Conservation (phyloP, 2,797 vertebrate genomes). For the Sparus aurata region DNA sequence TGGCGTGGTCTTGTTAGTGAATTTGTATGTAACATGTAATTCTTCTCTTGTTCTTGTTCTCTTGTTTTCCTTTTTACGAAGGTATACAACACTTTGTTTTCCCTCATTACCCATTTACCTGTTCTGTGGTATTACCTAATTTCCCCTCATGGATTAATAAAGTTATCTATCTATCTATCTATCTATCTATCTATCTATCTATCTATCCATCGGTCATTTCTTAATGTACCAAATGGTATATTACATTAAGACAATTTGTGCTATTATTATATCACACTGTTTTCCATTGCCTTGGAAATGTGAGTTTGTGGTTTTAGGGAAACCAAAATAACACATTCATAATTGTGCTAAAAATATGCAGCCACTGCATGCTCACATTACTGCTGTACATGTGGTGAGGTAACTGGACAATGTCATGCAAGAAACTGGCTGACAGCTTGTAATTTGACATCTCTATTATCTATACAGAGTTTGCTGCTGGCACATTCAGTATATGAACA, state of each 20-base stretch:
- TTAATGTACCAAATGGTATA: conserved; percentile 47
- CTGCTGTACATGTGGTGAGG: background rate
- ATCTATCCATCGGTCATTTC: conserved; percentile 28
- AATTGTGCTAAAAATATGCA: conserved; percentile 14
- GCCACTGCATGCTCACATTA: background rate
- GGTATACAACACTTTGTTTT: no score
- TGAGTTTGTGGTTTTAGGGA: conserved; percentile 29
- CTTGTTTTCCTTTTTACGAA: no score
- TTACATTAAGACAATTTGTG: conserved; percentile 51
- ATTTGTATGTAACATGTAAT: no score
- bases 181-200: no score
- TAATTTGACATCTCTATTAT: conserved; percentile 32
- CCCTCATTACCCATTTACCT: no score
- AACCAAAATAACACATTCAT: conserved; percentile 18
- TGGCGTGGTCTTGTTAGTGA: no score
- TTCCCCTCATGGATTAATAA: no score
- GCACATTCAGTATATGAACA: conserved; percentile 10
- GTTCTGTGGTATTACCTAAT: no score
- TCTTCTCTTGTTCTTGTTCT: no score
- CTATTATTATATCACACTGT: conserved; percentile 56
- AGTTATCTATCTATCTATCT: no score
- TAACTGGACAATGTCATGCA: conserved; percentile 20
- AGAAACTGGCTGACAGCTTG: conserved; percentile 26
- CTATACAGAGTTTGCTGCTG: conserved; percentile 4
- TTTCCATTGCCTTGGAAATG: conserved; percentile 39